Evolutionary conservation across 2,888 invertebrate species (phyloP), one percentile per base, ranked within the genome.

Genomic region (Blastobasis adustella): DNA sequence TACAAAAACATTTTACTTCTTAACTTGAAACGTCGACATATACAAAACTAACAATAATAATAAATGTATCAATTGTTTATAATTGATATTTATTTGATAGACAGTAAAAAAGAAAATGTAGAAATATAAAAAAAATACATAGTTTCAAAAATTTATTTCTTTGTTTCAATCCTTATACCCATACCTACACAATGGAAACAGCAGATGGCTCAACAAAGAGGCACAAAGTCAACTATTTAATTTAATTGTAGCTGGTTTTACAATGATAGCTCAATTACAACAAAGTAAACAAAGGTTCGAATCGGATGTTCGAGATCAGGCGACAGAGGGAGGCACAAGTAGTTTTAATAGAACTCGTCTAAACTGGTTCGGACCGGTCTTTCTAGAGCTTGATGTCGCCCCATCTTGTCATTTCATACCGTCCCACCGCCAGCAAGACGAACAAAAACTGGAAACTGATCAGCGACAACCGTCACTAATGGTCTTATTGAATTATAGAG

Each of bases 31-130:
- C 77, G 82, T 84, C 81, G 78, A 85, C 79, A 79, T 82, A 77
- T 72, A 77, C 78, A 79, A 78, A 79, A 82, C 81, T 86, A 85
- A 87, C 83, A 82, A 82, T 82, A 79, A 76, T 73, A 65, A 72
- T 77, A 70, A 77, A 77, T 80, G 78, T 82, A 85, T 86, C 87
- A 84, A 87, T 87, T 85, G 79, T 84, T 84, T 85, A 81, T 82
- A 74, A 87, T 87, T 86, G 86, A 85, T 87, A 82, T 81, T 81
- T 83, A 85, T 83, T 82, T 86, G 79, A 85, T 86, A 87, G 85
- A 75, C 81, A 71, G 79, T 84, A 82, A 86, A 76, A 62, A 76
- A 75, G 75, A 77, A 79, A 82, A 76, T 87, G 85, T 87, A 85
- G 86, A 84, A 83, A 82, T 79, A 84, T 79, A 79, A 82, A 80